phyloP scores from a whole-genome alignment of 2,113 vertebrate genomes.

The Aegotheles bennettii region DNA sequence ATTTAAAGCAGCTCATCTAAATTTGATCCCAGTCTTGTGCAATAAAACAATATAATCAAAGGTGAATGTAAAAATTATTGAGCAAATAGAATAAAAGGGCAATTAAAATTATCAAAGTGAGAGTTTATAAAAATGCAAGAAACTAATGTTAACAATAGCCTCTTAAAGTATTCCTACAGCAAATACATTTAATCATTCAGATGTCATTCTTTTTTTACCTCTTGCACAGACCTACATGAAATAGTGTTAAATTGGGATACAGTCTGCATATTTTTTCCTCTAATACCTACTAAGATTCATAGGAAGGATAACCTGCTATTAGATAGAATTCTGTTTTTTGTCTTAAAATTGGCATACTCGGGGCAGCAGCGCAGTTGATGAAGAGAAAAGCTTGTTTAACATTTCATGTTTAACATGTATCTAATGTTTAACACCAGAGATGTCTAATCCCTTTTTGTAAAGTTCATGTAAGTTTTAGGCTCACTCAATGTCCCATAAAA shows the following conservation, averaged over 20 bases:
- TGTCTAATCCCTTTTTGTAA: background rate
- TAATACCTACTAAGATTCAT: background rate
- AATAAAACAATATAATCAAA: constrained; percentile 38
- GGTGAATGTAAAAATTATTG: constrained; percentile 18
- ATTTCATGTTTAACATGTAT: too few relatives aligned
- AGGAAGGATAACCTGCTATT: background rate
- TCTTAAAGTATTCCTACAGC: background rate
- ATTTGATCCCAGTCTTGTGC: background rate
- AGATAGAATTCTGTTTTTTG: background rate
- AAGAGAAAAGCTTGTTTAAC: background rate
- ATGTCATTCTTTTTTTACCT: background rate
- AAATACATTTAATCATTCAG: background rate
- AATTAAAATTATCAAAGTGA: constrained; percentile 8
- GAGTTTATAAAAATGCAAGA: constrained; percentile 10
- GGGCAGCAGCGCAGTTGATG: background rate
- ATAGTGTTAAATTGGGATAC: background rate
- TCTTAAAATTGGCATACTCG: background rate
- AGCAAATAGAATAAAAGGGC: constrained; percentile 26
- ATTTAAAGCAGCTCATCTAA: constrained; percentile 8
- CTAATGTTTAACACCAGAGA: too few relatives aligned
- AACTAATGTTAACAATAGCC: background rate
- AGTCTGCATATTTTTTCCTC: background rate
- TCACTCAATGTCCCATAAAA: background rate
- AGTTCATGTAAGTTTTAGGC: background rate
- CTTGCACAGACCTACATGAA: background rate